phyloP scores from a whole-genome alignment of 2,888 invertebrate species.

The Ophion ventricosus region DNA sequence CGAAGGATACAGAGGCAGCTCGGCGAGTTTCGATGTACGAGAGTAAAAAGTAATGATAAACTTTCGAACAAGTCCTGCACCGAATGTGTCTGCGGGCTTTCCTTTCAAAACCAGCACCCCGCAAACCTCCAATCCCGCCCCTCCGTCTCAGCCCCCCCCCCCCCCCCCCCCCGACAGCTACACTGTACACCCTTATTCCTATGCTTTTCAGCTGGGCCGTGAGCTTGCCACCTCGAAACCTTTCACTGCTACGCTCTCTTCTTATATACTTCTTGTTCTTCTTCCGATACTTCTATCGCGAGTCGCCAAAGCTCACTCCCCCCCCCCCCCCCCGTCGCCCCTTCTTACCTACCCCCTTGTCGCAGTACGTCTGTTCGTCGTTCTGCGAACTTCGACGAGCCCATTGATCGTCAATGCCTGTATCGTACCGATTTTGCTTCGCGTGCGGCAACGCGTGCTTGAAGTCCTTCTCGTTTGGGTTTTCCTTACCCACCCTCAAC shows the following conservation, averaged over 20 bases:
- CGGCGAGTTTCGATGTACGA: conserved; percentile 72
- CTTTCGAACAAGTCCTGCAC: conserved; percentile 77
- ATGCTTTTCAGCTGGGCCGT: conserved; percentile 47
- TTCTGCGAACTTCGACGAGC: conserved; percentile 25
- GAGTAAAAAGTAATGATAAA: conserved; percentile 80
- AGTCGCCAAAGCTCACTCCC: conserved; percentile 35
- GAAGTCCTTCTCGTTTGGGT: not conserved
- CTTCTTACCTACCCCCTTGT: not conserved
- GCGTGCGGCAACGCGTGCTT: conserved; percentile 28
- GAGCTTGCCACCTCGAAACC: conserved; percentile 58
- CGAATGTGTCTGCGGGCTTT: conserved; percentile 66
- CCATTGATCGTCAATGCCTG: conserved; percentile 23
- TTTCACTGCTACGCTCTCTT: conserved; percentile 44
- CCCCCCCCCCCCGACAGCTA: conserved; percentile 27
- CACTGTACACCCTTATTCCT: conserved; percentile 21
- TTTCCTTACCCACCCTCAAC: conserved; percentile 12
- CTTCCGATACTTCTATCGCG: conserved; percentile 50
- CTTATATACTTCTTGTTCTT: conserved; percentile 46
- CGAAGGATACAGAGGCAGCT: conserved; percentile 44
- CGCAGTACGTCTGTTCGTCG: not conserved
- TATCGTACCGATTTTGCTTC: conserved; percentile 18
- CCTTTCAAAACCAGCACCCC: conserved; percentile 59
- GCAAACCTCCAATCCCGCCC: conserved; percentile 20
- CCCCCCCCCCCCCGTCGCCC: not conserved
- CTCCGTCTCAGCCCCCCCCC: not conserved